Evolutionary conservation across 2,797 vertebrate species (phyloP), one percentile per base, ranked within the genome.

Genomic region (Crenuchus spilurus): DNA sequence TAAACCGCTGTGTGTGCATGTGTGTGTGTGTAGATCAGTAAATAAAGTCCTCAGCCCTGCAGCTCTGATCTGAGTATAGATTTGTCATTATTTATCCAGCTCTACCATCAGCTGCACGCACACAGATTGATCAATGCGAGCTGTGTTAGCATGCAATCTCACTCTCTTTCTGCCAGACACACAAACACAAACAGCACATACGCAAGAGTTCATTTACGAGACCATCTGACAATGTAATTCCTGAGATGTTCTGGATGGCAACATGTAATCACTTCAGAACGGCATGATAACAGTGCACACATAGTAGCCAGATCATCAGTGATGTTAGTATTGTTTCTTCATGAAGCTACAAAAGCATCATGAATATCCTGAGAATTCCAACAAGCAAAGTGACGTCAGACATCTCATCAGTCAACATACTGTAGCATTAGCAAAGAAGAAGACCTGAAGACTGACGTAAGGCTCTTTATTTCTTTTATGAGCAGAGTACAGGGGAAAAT

Each of bases 11-110:
- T 30, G 28, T 67, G 37, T 49, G 37, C 20, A 6, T 41, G 4
- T 61, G 35, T 26, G 3, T 30, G 13, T 57, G 39, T 64, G 61
- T 37, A 30, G 18, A 51, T 28, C 54, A 2, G 18, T 22, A 11
- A 49, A 28, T 28, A 20, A n/a, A 18, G 67, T 54, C 37, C 18
- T 28, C 22, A 39, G 51, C 62, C 16, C 28, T 65, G 26, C 39
- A n/a, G 42, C 42, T 72, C 49, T 65, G 44, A 49, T 64, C 39
- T 64, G 35, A 20, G 16, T 58, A 62, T 63, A 41, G 49, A 69
- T 64, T 60, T 28, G 39, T 55, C 35, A 35, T 54, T 60, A 49
- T 72, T 71, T 66, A 49, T 58, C 41, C 37, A 26, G n/a, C 16
- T 72, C 33, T 65, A 37, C 67, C 51, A 16, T 39, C 22, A 16